Conservation (phyloP, 2,113 vertebrate genomes). For the Platysteira castanea region DNA sequence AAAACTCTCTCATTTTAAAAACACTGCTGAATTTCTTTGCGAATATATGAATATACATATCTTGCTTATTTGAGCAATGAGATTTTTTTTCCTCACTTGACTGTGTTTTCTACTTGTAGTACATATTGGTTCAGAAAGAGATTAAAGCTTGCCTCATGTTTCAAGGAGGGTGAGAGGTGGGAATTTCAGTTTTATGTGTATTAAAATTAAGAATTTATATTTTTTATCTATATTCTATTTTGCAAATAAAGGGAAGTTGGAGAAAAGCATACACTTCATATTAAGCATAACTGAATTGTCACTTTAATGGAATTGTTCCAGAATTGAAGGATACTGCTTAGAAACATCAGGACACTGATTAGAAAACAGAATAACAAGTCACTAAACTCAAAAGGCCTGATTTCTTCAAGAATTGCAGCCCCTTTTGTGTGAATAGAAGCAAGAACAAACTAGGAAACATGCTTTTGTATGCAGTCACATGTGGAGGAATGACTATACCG, state of each 20-base stretch:
- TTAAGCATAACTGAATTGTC: not conserved
- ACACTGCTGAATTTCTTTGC: constrained; percentile 27
- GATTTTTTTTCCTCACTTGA: constrained; percentile 16
- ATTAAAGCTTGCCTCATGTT: not conserved
- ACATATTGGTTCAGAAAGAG: not conserved
- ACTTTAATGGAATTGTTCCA: not conserved
- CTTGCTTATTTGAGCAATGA: not conserved
- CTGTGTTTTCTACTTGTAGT: constrained; percentile 18
- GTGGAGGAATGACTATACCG: not conserved
- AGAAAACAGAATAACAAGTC: not conserved
- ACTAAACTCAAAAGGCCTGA: not conserved
- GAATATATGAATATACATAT: constrained; percentile 29
- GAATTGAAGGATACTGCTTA: not conserved
- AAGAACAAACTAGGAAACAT: not conserved
- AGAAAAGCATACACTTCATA: not conserved
- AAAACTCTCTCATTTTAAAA: constrained; percentile 28
- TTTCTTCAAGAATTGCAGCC: not conserved
- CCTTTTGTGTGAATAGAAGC: not conserved
- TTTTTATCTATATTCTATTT: not conserved
- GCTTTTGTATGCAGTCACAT: rapidly evolving
- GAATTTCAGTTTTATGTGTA: not conserved
- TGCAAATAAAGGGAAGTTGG: not conserved
- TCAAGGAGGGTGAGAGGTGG: not conserved
- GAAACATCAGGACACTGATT: not conserved
- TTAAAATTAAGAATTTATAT: not conserved